These are phyloP conservation scores for Drosophila trichaetosa DNA, from an alignment of 2,888 invertebrate genomes.

Conservation along the genomic window DNA sequence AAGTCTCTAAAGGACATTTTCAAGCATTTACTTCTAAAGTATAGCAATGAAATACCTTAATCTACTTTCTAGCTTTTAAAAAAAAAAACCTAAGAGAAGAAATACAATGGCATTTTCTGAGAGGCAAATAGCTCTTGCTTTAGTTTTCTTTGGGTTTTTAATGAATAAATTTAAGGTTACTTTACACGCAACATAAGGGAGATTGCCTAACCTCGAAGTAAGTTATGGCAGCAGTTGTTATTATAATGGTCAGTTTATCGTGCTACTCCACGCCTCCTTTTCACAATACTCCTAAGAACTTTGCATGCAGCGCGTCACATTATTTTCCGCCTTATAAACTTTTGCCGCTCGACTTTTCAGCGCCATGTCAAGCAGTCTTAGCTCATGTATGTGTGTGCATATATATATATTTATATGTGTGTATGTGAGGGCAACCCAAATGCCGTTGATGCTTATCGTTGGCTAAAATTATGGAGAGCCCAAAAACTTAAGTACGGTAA, in stretches of 20 bases:
- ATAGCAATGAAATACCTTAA: conserved; percentile 17
- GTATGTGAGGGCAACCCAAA: conserved; percentile 32
- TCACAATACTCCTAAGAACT: conserved; percentile 37
- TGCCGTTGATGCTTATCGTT: conserved; percentile 67
- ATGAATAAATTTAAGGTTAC: background rate
- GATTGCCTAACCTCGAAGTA: conserved; percentile 36
- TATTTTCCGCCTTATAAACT: conserved; percentile 77
- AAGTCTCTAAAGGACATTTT: background rate
- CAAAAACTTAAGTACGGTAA: conserved; percentile 60
- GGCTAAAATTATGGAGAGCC: conserved; percentile 62
- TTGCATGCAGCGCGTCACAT: conserved; percentile 73
- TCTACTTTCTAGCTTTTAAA: conserved; percentile 9
- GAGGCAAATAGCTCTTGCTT: background rate
- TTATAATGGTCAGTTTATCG: conserved; percentile 64
- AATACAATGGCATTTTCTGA: conserved; percentile 15
- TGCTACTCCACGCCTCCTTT: conserved; percentile 13
- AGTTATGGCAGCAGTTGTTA: conserved; percentile 18
- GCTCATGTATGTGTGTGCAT: background rate
- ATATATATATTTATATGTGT: background rate
- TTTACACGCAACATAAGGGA: conserved; percentile 37
- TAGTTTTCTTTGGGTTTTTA: background rate
- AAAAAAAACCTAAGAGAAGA: background rate
- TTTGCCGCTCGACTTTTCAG: conserved; percentile 67
- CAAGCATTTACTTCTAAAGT: conserved; percentile 2
- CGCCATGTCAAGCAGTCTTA: conserved; percentile 35